Evolutionary conservation across 2,113 vertebrate species (phyloP).

Genomic region (Corydoras maculifer): DNA sequence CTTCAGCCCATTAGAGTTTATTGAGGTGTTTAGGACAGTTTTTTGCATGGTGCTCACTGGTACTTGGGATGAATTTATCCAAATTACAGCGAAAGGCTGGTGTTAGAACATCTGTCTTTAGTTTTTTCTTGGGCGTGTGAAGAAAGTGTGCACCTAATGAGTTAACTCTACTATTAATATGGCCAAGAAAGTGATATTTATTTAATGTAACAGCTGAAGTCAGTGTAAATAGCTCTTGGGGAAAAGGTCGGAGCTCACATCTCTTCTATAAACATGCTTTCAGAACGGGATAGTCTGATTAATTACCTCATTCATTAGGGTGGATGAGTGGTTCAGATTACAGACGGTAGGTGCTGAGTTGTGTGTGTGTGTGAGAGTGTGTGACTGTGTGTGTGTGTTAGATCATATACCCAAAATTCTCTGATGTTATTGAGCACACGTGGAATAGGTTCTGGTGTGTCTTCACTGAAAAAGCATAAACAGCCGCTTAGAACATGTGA

Average conservation of each 20-base stretch:
- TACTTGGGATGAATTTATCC: too few relatives aligned
- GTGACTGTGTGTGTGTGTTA: conserved; percentile 27
- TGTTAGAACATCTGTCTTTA: too few relatives aligned
- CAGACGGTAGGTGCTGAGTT: conserved; percentile 33
- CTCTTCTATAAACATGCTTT: conserved; percentile 70
- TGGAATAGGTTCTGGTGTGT: too few relatives aligned
- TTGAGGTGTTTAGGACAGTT: too few relatives aligned
- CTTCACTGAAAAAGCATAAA: too few relatives aligned
- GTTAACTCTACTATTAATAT: conserved; percentile 63
- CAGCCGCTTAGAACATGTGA: too few relatives aligned
- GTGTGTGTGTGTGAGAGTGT: conserved; percentile 30
- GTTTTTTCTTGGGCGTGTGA: neutral
- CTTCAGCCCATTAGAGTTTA: too few relatives aligned
- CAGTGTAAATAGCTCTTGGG: conserved; percentile 61
- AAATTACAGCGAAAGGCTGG: too few relatives aligned
- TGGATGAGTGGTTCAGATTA: conserved; percentile 61
- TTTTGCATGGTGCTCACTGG: too few relatives aligned
- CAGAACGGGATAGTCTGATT: conserved; percentile 69
- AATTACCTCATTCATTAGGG: conserved; percentile 74
- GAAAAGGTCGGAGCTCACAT: conserved; percentile 62
- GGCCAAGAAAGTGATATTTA: conserved; percentile 67
- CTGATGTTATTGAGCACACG: too few relatives aligned
- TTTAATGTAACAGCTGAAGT: conserved; percentile 66
- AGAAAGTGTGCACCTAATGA: conserved; percentile 59
- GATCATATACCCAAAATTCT: too few relatives aligned